Base-by-base conservation (phyloP, 2,797 vertebrate species). In the Muscicapa comitata region DNA sequence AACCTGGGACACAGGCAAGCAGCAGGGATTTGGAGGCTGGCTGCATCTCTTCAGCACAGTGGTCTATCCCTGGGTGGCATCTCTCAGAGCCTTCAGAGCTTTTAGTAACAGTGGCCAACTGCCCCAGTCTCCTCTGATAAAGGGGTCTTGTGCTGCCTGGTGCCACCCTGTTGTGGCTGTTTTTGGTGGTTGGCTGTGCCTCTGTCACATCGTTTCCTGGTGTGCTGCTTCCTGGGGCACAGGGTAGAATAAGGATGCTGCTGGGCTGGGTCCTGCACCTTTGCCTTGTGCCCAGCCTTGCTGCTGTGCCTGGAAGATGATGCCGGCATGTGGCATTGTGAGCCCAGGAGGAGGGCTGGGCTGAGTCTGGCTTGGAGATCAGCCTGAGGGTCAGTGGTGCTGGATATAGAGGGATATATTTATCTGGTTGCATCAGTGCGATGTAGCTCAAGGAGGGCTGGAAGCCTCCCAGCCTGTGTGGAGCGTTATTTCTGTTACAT, bases 401-500 rank as follows among this genome's bases (percentile, higher is more conserved):
- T 90, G 76, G 71, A 70, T 80, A 82, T 76, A 91, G 54, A 73
- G 28, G 54, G 47, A 75, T 76, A 81, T 76, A 68, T 96, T 94
- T 96, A 94, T 95, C 72, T 97, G 94, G 90, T 97, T 50, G 31
- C 95, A 95, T 96, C 95, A 96, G 95, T 83, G 93, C 3, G 7
- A 81, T 93, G 87, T 97, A 96, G 94, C 92, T 92, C 50, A 26
- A 74, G 65, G 68, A 93, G 74, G 71, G 89, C 73, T 97, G 95
- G 95, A 94, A 94, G 93, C 86, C 86, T 90, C 26, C 3, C 75
- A 84, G 86, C 94, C 95, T 95, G 80, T 82, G 54, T 74, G 77
- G 93, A 88, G 50, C 9, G 18, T 97, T 98, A 97, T 97, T 98
- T 97, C 95, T 97, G 95, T 91, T 91, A 67, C 19, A 62, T 96